phyloP scores from a whole-genome alignment of 1,140 invertebrate genomes.

The Nilaparvata lugens region DNA sequence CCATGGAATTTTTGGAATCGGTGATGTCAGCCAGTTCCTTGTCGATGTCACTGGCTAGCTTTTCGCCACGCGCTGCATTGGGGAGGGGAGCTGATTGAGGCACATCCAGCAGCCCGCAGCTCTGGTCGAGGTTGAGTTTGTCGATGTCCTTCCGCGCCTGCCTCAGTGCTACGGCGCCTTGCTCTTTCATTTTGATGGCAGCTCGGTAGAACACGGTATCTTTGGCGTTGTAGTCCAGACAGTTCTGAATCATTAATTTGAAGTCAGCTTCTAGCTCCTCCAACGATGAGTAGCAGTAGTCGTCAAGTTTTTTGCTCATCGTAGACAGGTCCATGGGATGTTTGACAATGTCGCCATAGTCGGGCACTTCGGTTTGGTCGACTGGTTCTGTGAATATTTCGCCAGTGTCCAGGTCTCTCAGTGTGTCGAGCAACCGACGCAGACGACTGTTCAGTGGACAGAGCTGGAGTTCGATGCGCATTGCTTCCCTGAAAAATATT shows the following conservation, averaged over 20 bases:
- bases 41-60: slow-evolving; percentile 41
- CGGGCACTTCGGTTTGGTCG: slow-evolving; percentile 80
- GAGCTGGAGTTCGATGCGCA: slow-evolving; percentile 68
- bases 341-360: slow-evolving; percentile 86
- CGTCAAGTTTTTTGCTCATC: slow-evolving; percentile 59
- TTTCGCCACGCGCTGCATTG: slow-evolving; percentile 31
- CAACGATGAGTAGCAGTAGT: slow-evolving; percentile 50
- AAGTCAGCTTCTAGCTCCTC: slow-evolving; percentile 83
- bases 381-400: slow-evolving; percentile 92
- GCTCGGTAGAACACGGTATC: slow-evolving; percentile 80
- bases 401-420: slow-evolving; percentile 70
- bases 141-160: slow-evolving; percentile 65
- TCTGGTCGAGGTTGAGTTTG: slow-evolving; percentile 47
- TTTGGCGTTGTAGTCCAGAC: slow-evolving; percentile 88
- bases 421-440: slow-evolving; percentile 59
- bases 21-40: slow-evolving; percentile 31
- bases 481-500: slow-evolving; percentile 49
- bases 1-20: slow-evolving; percentile 20
- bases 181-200: slow-evolving; percentile 78
- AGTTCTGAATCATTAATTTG: slow-evolving; percentile 89
- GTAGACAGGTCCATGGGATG: slow-evolving; percentile 94
- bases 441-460: slow-evolving; percentile 73
- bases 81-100: slow-evolving; percentile 1
- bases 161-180: slow-evolving; percentile 63
- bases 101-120: slow-evolving; percentile 5